These are phyloP conservation scores for Mystacides longicornis DNA, from an alignment of 2,888 invertebrate species.

Conservation along the genomic window DNA sequence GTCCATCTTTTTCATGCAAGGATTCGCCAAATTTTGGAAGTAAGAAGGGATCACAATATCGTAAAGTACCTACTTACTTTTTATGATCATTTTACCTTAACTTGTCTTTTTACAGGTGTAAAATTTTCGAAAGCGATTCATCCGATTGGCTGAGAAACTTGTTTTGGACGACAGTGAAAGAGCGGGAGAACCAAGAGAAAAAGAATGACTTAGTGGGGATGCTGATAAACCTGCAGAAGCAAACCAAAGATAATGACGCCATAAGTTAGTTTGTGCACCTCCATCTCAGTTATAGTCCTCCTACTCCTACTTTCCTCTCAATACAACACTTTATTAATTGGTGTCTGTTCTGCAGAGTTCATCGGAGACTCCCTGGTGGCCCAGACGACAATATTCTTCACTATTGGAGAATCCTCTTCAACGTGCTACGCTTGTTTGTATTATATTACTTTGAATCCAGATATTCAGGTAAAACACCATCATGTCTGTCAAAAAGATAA, in stretches of 20 bases:
- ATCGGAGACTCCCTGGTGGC: slow-evolving; percentile 24
- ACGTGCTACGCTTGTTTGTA: slow-evolving; percentile 24
- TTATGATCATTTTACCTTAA: no score
- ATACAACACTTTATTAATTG: no score
- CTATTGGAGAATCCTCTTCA: slow-evolving; percentile 24
- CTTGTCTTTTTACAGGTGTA: slow-evolving; percentile 18
- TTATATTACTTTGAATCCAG: slow-evolving; percentile 20
- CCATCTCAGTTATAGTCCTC: no score
- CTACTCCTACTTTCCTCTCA: no score
- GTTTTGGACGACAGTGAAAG: slow-evolving; percentile 24
- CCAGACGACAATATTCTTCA: slow-evolving; percentile 24
- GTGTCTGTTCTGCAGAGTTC: slow-evolving; percentile 21
- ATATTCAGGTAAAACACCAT: slow-evolving; percentile 20
- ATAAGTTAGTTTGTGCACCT: slow-evolving; percentile 21
- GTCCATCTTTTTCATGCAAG: slow-evolving; percentile 25
- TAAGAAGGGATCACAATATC: no score
- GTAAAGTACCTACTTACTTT: no score
- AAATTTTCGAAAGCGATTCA: slow-evolving; percentile 23
- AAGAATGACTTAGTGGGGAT: slow-evolving; percentile 24
- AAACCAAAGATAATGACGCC: slow-evolving; percentile 16
- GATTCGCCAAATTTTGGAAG: slow-evolving; percentile 22
- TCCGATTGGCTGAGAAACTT: slow-evolving; percentile 24
- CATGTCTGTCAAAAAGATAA: no score
- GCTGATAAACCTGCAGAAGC: slow-evolving; percentile 19
- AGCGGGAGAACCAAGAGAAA: slow-evolving; percentile 19